These are phyloP conservation scores for Torymus auratus DNA, from an alignment of 2,888 invertebrate species.

Conservation along the genomic window DNA sequence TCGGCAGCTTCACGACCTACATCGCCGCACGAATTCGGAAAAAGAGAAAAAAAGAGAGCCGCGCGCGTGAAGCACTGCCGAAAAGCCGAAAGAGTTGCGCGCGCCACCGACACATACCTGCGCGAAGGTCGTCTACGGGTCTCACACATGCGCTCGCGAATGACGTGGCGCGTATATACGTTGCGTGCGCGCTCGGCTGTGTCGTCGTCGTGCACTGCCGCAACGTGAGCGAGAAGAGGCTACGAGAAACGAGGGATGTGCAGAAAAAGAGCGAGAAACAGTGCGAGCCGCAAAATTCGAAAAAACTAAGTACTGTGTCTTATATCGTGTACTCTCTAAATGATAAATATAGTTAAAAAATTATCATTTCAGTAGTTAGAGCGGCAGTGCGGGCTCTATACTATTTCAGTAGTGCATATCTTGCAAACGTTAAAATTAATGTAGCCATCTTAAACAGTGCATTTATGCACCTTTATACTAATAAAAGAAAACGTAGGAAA, in stretches of 20 bases:
- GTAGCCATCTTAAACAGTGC: too few relatives aligned
- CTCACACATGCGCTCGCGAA: conserved; percentile 21
- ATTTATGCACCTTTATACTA: too few relatives aligned
- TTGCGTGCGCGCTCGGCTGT: conserved; percentile 17
- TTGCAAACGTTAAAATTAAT: too few relatives aligned
- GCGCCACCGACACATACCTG: conserved; percentile 19
- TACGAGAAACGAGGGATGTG: too few relatives aligned
- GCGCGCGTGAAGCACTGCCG: neutral
- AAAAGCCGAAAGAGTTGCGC: conserved; percentile 12
- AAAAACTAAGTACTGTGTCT: too few relatives aligned
- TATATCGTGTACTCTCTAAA: too few relatives aligned
- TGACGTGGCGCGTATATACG: conserved; percentile 42
- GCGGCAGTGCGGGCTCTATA: too few relatives aligned
- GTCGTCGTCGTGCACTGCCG: neutral
- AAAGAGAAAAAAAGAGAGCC: neutral
- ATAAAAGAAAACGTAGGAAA: too few relatives aligned
- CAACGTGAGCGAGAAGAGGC: conserved; percentile 4
- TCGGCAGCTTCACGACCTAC: conserved; percentile 35
- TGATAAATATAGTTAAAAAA: neutral
- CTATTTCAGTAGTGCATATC: too few relatives aligned
- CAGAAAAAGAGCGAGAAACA: neutral
- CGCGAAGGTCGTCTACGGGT: conserved; percentile 48
- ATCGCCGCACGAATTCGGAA: conserved; percentile 27
- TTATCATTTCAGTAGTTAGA: too few relatives aligned
- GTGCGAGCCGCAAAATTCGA: neutral